Evolutionary conservation across 1,140 invertebrate genomes (phyloP).

Genomic region (Stegodyphus dumicola): DNA sequence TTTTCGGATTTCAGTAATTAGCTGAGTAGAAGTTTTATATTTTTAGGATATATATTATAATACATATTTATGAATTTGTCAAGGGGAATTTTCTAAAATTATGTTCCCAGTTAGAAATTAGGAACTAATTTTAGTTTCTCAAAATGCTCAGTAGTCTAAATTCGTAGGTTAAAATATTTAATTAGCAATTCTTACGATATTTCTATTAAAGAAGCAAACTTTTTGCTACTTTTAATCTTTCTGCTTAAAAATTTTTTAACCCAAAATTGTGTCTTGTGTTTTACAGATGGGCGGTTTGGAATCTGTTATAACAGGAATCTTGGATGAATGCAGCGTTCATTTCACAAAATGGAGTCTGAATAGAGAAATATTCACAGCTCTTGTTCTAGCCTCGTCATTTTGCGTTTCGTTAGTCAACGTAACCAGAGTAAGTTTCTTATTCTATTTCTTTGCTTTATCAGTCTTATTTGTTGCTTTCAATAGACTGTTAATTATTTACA

Average conservation of each 20-base stretch:
- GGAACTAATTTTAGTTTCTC: too few species aligned
- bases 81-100: neutral
- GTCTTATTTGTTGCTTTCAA: too few species aligned
- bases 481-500: too few species aligned
- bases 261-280: neutral
- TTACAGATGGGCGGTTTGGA: constrained; percentile 84
- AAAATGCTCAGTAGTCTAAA: too few species aligned
- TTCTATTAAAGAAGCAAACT: too few species aligned
- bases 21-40: neutral
- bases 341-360: constrained; percentile 72
- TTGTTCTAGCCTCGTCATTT: constrained; percentile 75
- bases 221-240: too few species aligned
- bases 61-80: neutral
- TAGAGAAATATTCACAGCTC: constrained; percentile 78
- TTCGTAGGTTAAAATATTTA: too few species aligned
- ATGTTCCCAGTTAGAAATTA: too few species aligned
- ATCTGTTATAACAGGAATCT: constrained; percentile 78
- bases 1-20: neutral
- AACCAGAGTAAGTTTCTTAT: constrained; percentile 76
- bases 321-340: constrained; percentile 76
- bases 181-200: too few species aligned
- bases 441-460: too few species aligned
- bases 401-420: constrained; percentile 76
- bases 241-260: too few species aligned
- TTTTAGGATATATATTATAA: too few species aligned